Percentiles rank a stretch among this genome's conserved stretches.
Conservation (phyloP, 2,113 vertebrate genomes). For the Scolopax mira region DNA sequence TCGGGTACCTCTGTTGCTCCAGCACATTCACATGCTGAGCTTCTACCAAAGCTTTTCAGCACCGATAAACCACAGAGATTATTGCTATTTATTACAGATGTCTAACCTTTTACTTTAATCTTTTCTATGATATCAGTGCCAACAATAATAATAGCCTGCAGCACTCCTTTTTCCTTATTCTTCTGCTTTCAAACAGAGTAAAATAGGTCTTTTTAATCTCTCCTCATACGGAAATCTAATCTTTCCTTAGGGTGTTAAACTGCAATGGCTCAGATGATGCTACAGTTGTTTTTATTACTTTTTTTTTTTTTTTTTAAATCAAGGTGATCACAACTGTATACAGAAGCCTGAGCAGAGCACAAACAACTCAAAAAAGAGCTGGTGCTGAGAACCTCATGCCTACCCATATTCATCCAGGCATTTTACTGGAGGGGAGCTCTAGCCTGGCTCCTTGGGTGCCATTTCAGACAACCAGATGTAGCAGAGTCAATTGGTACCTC, state of each 20-base stretch:
- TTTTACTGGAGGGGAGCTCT: background rate
- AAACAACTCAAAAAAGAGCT: background rate
- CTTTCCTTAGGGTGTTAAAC: background rate
- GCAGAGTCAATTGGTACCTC: background rate
- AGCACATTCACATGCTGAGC: background rate
- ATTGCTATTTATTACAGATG: background rate
- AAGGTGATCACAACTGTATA: background rate
- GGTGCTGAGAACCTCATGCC: background rate
- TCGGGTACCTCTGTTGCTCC: background rate
- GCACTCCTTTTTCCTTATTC: background rate
- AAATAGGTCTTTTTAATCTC: background rate
- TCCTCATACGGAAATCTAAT: background rate
- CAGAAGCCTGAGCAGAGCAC: background rate
- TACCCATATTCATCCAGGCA: no score
- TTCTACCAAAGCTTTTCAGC: background rate
- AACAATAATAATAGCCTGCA: background rate
- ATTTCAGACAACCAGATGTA: no score
- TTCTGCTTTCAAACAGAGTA: background rate
- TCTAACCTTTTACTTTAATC: background rate
- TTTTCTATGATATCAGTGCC: background rate
- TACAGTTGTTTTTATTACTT: background rate
- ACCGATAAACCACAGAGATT: background rate
- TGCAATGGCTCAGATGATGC: background rate
- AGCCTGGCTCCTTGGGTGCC: accelerated
- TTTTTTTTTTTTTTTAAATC: background rate